Evolutionary conservation across 1,140 invertebrate genomes (phyloP).

Genomic region (Nephila pilipes): DNA sequence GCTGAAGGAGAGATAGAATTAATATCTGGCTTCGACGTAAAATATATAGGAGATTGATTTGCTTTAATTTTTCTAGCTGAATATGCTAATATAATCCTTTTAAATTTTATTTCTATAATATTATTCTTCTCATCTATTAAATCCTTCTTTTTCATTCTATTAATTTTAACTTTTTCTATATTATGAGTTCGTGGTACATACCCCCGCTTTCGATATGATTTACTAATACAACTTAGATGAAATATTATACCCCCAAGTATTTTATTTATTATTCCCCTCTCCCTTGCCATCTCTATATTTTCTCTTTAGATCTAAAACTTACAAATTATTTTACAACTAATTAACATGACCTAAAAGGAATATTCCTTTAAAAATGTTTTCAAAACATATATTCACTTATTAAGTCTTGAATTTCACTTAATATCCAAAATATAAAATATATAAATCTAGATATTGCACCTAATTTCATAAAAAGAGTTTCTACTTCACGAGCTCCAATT

Average conservation of each 20-base stretch:
- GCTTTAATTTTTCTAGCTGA: conserved; percentile 88
- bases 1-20: conserved; percentile 88
- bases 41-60: conserved; percentile 88
- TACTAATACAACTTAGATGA: conserved; percentile 85
- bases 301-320: conserved; percentile 18
- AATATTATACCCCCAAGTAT: conserved; percentile 83
- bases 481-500: conserved; percentile 85
- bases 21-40: conserved; percentile 89
- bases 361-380: neutral
- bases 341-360: conserved; percentile 7
- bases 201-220: conserved; percentile 85
- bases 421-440: conserved; percentile 74
- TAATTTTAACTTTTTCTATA: conserved; percentile 82
- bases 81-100: conserved; percentile 87
- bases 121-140: conserved; percentile 30
- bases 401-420: conserved; percentile 85
- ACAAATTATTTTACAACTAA: conserved; percentile 62
- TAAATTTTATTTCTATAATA: conserved; percentile 81
- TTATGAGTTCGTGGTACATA: conserved; percentile 84
- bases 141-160: neutral
- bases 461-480: conserved; percentile 84
- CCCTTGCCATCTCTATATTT: neutral
- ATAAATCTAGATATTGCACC: conserved; percentile 84
- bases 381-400: neutral
- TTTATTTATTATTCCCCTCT: conserved; percentile 81